Evolutionary conservation across 2,888 invertebrate genomes (phyloP).

Genomic region (Boloria selene): DNA sequence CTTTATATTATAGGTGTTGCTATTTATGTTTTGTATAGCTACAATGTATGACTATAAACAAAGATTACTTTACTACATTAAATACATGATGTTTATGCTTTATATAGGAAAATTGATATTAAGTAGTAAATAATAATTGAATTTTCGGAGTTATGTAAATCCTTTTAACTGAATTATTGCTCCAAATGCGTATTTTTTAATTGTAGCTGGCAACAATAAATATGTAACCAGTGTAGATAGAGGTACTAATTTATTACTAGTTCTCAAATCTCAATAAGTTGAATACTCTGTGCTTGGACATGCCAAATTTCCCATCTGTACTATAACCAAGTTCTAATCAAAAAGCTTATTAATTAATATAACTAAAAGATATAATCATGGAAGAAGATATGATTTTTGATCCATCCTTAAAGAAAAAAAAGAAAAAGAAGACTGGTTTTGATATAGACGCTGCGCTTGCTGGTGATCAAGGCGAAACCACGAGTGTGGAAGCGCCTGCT

Average conservation of each 20-base stretch:
- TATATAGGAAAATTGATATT: too few relatives aligned
- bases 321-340: slow-evolving; percentile 61
- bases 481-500: slow-evolving; percentile 79
- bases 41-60: too few relatives aligned
- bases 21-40: too few relatives aligned
- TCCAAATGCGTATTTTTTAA: too few relatives aligned
- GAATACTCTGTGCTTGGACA: slow-evolving; percentile 48
- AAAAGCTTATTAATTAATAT: slow-evolving; percentile 39
- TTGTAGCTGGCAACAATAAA: slow-evolving; percentile 5
- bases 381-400: slow-evolving; percentile 89
- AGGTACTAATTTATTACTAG: slow-evolving; percentile 8
- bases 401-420: slow-evolving; percentile 95
- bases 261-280: not conserved
- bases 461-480: slow-evolving; percentile 77
- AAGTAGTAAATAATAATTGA: too few relatives aligned
- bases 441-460: slow-evolving; percentile 93
- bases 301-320: slow-evolving; percentile 56
- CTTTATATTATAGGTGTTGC: too few relatives aligned
- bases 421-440: slow-evolving; percentile 97
- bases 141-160: too few relatives aligned
- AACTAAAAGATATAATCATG: slow-evolving; percentile 58
- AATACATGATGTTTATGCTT: too few relatives aligned
- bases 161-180: too few relatives aligned
- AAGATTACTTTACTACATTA: too few relatives aligned
- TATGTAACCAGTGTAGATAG: slow-evolving; percentile 3